These are phyloP conservation scores for Lophotis ruficrista DNA, from an alignment of 2,113 vertebrate species.

Conservation along the genomic window DNA sequence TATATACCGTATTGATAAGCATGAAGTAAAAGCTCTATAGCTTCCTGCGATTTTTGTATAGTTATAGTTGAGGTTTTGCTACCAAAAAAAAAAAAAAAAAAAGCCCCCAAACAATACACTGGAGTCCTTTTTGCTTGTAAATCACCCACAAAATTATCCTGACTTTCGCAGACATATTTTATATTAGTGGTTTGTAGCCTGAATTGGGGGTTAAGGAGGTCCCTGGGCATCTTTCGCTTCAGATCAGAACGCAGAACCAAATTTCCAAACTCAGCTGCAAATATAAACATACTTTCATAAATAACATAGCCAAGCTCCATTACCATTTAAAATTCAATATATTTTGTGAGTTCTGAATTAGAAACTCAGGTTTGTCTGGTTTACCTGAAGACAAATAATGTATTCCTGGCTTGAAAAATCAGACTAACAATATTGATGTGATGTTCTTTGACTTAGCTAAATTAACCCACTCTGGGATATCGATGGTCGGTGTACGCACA, in stretches of 20 bases:
- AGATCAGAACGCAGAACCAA: not conserved
- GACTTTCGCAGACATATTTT: not conserved
- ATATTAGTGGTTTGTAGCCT: not conserved
- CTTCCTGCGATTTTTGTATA: not conserved
- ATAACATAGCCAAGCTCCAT: not conserved
- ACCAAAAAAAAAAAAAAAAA: not conserved
- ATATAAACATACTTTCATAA: not conserved
- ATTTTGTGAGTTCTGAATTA: not conserved
- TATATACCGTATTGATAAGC: not conserved
- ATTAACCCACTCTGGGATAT: not conserved
- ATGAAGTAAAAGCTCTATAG: not conserved
- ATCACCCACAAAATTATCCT: not conserved
- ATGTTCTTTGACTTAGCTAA: not conserved
- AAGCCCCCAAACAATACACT: fast-evolving
- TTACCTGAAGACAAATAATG: not conserved
- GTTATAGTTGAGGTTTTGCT: not conserved
- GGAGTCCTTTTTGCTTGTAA: not conserved
- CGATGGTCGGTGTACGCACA: not conserved
- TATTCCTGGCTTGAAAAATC: not conserved
- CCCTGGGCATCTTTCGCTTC: not conserved
- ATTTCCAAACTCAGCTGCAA: not conserved
- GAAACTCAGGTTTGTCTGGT: not conserved
- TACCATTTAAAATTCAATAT: not conserved
- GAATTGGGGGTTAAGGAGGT: not conserved
- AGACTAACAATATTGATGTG: not conserved